A percentile compares a stretch with the other conserved stretches of the same genome.
Evolutionary conservation across 1,140 invertebrate species (phyloP).

Genomic region (Arctopsyche grandis): DNA sequence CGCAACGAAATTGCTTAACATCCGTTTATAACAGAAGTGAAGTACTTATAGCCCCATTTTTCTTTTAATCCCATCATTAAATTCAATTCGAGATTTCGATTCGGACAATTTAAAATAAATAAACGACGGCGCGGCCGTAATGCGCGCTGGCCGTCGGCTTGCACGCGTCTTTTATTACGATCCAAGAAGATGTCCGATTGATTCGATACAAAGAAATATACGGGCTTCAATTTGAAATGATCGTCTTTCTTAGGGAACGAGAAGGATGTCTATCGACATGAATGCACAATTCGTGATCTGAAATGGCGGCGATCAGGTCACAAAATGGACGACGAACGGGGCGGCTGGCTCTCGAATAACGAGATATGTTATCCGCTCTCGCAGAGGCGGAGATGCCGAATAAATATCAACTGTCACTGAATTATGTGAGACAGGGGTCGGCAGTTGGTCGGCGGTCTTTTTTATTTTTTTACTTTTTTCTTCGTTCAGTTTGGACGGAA

Average conservation of each 20-base stretch:
- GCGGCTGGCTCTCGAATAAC: neutral
- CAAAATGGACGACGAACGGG: constrained; percentile 37
- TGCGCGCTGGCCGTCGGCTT: too few species aligned
- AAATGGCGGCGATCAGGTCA: constrained; percentile 36
- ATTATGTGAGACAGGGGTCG: neutral
- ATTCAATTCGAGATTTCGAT: neutral
- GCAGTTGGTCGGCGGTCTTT: constrained; percentile 1
- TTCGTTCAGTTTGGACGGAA: neutral
- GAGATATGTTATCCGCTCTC: constrained; percentile 25
- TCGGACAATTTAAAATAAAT: constrained; percentile 20
- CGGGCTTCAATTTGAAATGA: neutral
- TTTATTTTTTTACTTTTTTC: neutral
- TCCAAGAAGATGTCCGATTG: too few species aligned
- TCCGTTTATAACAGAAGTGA: too few species aligned
- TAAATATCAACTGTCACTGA: constrained; percentile 48
- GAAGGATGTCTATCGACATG: too few species aligned
- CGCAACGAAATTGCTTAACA: too few species aligned
- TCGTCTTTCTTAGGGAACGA: too few species aligned
- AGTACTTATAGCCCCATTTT: neutral
- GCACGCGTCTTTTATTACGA: too few species aligned
- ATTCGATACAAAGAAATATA: neutral
- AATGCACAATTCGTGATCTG: neutral
- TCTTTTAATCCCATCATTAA: neutral
- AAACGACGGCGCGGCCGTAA: neutral
- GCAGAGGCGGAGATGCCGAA: constrained; percentile 37